Base-by-base conservation (phyloP, 2,888 invertebrate genomes). In the Prionchulus punctatus region DNA sequence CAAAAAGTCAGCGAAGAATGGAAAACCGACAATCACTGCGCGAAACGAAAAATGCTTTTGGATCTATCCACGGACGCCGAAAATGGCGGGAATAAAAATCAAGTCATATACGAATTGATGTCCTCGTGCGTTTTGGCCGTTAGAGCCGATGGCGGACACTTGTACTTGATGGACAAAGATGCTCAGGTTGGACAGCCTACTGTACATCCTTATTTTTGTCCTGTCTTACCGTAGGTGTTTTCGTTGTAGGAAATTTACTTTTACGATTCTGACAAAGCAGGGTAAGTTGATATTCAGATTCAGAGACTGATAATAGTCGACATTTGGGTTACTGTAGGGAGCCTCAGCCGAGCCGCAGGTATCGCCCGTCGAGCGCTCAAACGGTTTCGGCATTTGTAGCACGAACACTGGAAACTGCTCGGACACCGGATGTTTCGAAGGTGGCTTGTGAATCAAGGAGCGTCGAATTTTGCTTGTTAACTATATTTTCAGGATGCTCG, bases 101-200 rank as follows among this genome's bases (percentile, higher is more conserved):
- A 79, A 43, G 80, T 84, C 1, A 66, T 84, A 25, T 79, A 79
- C 75, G 83, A 84, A 70, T 69, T 85, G 42, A 79, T 81, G 0
- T 76, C 75, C 52, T 81, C 81, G 66, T 80, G 84, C 53, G 78
- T 79, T 27, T 76, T 78, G 18, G 80, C 82, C 0, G 78, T 83
- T 1, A 78, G 78, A 30, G 82, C 82, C 0, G 82, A 83, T 64
- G 81, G 80, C 0, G 80, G 79, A 68, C 79, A 79, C 62, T 72
- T 82, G 48, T 80, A 79, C 67, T 67, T 81, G 51, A 73, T 76
- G 1, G 79, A 80, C 63, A 71, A 66, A 49, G 63, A 64, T 21
- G 65, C 64, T 28, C 65, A 70, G 64, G 69, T 70, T n/a, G n/a
- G n/a, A n/a, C n/a, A n/a, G n/a, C n/a, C n/a, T n/a, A n/a, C n/a